Evolutionary conservation across 2,797 vertebrate species (phyloP).

Genomic region (Pipistrellus kuhlii): DNA sequence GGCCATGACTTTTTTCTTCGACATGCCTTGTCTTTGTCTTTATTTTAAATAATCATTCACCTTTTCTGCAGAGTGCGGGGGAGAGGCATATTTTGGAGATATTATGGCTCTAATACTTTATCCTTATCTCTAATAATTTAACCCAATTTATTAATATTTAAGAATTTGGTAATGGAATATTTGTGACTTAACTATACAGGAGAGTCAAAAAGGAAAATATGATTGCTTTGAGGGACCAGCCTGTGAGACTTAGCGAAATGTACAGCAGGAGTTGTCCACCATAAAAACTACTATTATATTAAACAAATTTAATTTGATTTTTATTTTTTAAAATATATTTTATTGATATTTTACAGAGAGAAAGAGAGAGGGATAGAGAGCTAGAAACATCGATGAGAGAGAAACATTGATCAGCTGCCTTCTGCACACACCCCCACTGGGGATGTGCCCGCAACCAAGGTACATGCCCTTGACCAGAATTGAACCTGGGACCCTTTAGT

Average conservation of each 20-base stretch:
- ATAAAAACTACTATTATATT: not conserved
- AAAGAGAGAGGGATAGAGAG: too few relatives aligned
- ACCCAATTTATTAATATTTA: constrained; percentile 28
- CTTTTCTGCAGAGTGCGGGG: not conserved
- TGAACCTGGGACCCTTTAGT: too few relatives aligned
- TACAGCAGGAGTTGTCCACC: not conserved
- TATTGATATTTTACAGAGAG: too few relatives aligned
- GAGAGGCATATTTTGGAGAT: not conserved
- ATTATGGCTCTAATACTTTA: not conserved
- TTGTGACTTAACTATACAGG: not conserved
- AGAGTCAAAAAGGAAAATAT: not conserved
- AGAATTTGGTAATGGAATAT: not conserved
- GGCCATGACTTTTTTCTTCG: not conserved
- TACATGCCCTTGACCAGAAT: too few relatives aligned
- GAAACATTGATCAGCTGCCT: too few relatives aligned
- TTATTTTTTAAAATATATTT: too few relatives aligned
- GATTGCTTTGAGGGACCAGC: not conserved
- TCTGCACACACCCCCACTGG: too few relatives aligned
- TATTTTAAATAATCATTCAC: constrained; percentile 41
- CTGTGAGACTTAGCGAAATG: not conserved
- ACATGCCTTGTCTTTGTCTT: not conserved
- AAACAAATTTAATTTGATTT: not conserved
- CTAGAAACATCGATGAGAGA: too few relatives aligned
- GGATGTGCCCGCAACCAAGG: too few relatives aligned
- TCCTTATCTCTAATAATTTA: constrained; percentile 2